Base-by-base conservation (phyloP, 2,797 vertebrate species). In the Onychomys torridus region DNA sequence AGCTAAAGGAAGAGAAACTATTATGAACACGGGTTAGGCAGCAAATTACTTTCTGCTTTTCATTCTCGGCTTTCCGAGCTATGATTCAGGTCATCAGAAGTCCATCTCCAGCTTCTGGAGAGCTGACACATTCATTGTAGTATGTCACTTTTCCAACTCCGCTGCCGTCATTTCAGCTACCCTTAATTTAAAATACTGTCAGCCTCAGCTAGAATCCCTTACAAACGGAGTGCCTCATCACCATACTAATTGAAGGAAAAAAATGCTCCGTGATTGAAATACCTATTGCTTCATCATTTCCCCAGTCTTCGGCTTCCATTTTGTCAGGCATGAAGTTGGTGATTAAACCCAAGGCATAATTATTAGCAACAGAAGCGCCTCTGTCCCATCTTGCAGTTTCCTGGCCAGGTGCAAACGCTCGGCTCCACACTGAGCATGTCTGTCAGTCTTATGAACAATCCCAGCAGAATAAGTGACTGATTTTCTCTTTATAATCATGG, bases 341-440 rank as follows among this genome's bases (percentile, higher is more conserved):
- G 98, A 99, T 99, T 99, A 98, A 98, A 98, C 97, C 97, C 98
- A 97, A 98, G 97, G 96, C 97, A 88, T 98, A 98, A 98, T 99
- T 99, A 99, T 99, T 99, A 98, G 98, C 95, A 98, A 97, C 97
- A 98, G 98, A 98, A 94, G 98, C 97, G 93, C 98, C 96, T 98
- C 98, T 98, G 98, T 98, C 98, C 97, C 97, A 97, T 98, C 97
- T 95, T 95, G 94, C 95, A 97, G 98, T 98, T 98, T 98, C 98
- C 98, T 99, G 98, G 98, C 98, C 98, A 99, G 98, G 98, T 99
- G 99, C 98, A 99, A 98, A 97, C 97, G 98, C 98, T 98, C 3
- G 0, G 97, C 98, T 98, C 98, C 96, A 96, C 83, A 97, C 71
- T 84, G 96, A 98, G 98, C 97, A 97, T 97, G 97, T 91, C 98